phyloP scores from a whole-genome alignment of 2,797 vertebrate species.

The Poecilia velifera region DNA sequence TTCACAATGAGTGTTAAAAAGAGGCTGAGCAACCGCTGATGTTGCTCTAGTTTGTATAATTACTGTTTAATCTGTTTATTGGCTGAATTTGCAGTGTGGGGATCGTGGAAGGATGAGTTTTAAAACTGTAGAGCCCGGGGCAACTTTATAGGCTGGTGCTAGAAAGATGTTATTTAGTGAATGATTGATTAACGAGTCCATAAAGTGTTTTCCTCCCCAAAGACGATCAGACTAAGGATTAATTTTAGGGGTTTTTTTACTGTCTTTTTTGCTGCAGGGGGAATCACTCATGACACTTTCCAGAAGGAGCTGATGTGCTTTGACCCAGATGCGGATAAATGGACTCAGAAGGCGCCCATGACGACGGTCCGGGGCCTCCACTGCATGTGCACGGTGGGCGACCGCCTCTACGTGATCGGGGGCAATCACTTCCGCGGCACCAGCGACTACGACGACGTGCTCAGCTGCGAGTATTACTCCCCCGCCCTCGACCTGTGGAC shows the following conservation, averaged over 20 bases:
- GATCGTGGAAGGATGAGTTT: slow-evolving; percentile 1
- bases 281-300: slow-evolving; percentile 98
- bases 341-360: slow-evolving; percentile 98
- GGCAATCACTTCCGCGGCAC: slow-evolving; percentile 98
- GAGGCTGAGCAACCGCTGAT: slow-evolving; percentile 28
- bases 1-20: slow-evolving; percentile 35
- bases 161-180: slow-evolving; percentile 23
- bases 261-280: slow-evolving; percentile 79
- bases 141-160: not conserved
- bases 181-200: slow-evolving; percentile 35
- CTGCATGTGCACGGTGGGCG: slow-evolving; percentile 98
- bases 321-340: slow-evolving; percentile 97
- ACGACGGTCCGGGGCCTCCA: slow-evolving; percentile 96
- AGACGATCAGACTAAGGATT: slow-evolving; percentile 16
- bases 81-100: slow-evolving; percentile 14
- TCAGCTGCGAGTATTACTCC: slow-evolving; percentile 98
- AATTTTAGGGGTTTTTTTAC: slow-evolving; percentile 19
- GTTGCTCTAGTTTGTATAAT: slow-evolving; percentile 23
- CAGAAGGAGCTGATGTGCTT: slow-evolving; percentile 99
- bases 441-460: slow-evolving; percentile 97
- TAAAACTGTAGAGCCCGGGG: not conserved
- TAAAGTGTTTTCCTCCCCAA: slow-evolving; percentile 32
- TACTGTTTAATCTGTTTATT: not conserved
- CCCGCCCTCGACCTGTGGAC: slow-evolving; percentile 97
- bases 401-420: slow-evolving; percentile 96